Conservation (phyloP, 2,113 vertebrate species). For the Solenodon paradoxus region DNA sequence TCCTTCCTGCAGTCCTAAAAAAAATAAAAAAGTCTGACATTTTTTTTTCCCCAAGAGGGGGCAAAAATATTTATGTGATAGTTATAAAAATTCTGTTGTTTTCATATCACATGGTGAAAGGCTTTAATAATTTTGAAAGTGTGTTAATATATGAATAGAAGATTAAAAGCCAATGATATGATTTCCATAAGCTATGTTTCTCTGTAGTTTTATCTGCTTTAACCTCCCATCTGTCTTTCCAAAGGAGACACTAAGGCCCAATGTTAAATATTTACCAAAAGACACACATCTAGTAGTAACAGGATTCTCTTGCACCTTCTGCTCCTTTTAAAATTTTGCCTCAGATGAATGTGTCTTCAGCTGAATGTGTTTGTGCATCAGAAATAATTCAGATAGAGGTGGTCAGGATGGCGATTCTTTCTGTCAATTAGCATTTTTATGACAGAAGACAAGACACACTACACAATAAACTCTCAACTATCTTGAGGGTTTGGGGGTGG, state of each 20-base stretch:
- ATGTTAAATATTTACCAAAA: not conserved
- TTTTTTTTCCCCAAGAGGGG: not conserved
- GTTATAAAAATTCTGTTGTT: not conserved
- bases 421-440: not conserved
- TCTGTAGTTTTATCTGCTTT: not conserved
- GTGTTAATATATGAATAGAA: not conserved
- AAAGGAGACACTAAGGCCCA: not conserved
- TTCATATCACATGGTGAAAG: not conserved
- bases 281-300: not conserved
- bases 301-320: not conserved
- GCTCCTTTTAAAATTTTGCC: not conserved
- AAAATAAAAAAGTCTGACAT: not conserved
- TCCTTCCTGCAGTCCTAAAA: no score
- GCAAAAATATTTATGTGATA: not conserved
- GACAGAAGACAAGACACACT: not conserved
- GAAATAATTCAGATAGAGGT: not conserved
- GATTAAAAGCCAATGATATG: not conserved
- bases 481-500: no score
- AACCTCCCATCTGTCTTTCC: not conserved
- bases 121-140: not conserved
- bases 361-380: not conserved
- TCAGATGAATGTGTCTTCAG: not conserved
- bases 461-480: not conserved
- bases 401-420: not conserved
- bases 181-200: not conserved